These are phyloP conservation scores for Tubulanus polymorphus DNA, from an alignment of 2,888 invertebrate genomes.

Conservation along the genomic window DNA sequence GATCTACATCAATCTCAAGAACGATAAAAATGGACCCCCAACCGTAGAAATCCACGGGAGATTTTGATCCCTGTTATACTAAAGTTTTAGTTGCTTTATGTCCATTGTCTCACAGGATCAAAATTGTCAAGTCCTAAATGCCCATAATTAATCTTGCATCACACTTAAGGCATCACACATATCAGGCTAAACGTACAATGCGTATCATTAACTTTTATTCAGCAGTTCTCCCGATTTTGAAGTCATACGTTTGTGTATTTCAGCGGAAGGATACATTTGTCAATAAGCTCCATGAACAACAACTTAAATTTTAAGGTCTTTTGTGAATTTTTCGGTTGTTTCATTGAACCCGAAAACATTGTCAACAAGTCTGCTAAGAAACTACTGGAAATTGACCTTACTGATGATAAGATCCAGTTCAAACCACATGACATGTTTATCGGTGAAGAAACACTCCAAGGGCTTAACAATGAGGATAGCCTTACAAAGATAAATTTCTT, in stretches of 20 bases:
- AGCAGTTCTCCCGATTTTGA: neutral
- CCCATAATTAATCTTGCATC: neutral
- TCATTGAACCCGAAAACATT: neutral
- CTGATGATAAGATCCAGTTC: neutral
- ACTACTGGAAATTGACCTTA: neutral
- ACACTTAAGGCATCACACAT: neutral
- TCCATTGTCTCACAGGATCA: no score
- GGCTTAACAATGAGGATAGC: no score
- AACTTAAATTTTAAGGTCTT: neutral
- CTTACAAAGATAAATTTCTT: no score
- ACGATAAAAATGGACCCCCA: no score
- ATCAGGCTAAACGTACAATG: neutral
- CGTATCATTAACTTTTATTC: neutral
- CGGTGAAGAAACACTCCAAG: neutral
- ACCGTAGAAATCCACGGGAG: slow-evolving; percentile 13
- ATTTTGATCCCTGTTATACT: slow-evolving; percentile 20
- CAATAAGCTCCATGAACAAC: neutral
- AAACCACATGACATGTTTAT: neutral
- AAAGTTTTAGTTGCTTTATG: slow-evolving; percentile 9
- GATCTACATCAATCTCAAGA: slow-evolving; percentile 17
- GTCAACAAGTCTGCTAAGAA: neutral
- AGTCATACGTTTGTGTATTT: neutral
- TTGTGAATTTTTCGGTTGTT: neutral
- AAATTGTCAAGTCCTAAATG: no score
- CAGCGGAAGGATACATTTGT: neutral